Evolutionary conservation across 2,113 vertebrate species (phyloP).

Genomic region (Lampris incognitus): DNA sequence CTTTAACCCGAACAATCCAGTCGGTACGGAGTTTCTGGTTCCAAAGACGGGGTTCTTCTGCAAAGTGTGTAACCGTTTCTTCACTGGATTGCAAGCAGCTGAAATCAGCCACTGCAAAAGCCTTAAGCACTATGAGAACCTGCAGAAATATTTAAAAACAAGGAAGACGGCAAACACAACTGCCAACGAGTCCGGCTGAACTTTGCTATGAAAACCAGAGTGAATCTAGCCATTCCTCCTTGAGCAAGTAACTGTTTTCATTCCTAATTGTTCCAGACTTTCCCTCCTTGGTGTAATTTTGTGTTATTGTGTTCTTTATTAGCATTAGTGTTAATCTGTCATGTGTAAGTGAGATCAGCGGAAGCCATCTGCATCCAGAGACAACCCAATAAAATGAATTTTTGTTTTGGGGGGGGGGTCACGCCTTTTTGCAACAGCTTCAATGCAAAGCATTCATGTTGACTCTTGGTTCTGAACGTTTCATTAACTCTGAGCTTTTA

Average conservation of each 20-base stretch:
- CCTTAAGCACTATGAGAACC: conserved; percentile 71
- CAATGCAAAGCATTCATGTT: too few relatives aligned
- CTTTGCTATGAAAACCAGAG: background rate
- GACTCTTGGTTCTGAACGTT: too few relatives aligned
- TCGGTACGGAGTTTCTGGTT: conserved; percentile 75
- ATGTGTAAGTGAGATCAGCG: background rate
- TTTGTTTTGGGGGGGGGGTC: too few relatives aligned
- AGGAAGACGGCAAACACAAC: background rate
- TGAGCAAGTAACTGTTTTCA: conserved; percentile 13
- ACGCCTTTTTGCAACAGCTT: too few relatives aligned
- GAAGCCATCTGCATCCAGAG: background rate
- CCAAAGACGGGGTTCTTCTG: conserved; percentile 79
- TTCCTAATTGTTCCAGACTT: conserved; percentile 42
- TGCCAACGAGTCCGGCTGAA: conserved; percentile 19
- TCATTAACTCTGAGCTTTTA: too few relatives aligned
- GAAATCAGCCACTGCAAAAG: conserved; percentile 74
- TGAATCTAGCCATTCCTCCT: conserved; percentile 14
- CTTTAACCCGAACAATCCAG: conserved; percentile 64
- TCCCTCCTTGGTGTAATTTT: conserved; percentile 12
- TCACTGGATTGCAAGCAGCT: conserved; percentile 57
- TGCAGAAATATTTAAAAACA: conserved; percentile 63
- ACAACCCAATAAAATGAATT: too few relatives aligned
- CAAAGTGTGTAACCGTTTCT: conserved; percentile 75
- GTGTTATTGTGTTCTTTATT: background rate
- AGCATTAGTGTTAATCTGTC: background rate